Percentiles rank a stretch among this genome's conserved stretches.
Conservation (phyloP, 2,797 vertebrate genomes). For the Ptychobarbus kaznakovi region DNA sequence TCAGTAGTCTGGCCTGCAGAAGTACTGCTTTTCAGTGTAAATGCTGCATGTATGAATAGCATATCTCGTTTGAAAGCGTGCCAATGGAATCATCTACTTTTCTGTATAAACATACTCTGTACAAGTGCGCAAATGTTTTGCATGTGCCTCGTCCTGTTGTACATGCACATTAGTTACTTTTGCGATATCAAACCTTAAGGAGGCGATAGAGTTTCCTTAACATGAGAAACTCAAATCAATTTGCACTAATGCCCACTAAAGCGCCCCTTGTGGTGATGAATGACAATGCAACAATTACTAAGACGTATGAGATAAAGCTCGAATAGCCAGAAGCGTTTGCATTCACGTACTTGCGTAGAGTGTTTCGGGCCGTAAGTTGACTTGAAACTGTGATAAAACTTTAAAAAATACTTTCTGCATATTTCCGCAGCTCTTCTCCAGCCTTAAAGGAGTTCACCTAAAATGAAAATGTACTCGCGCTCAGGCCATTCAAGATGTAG, state of each 20-base stretch:
- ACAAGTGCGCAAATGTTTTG: neutral
- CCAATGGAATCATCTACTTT: neutral
- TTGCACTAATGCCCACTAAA: neutral
- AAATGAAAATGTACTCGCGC: neutral
- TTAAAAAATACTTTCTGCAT: neutral
- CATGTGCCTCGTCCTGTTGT: neutral
- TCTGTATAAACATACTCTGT: neutral
- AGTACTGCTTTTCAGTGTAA: conserved; percentile 1
- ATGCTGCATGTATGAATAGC: conserved; percentile 33
- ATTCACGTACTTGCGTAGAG: neutral
- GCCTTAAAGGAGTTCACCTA: neutral
- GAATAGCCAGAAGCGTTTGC: neutral
- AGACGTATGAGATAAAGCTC: neutral
- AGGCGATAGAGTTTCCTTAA: neutral
- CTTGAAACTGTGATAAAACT: neutral
- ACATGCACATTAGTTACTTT: neutral
- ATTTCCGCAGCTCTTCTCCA: neutral
- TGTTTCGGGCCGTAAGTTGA: neutral
- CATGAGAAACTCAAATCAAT: neutral
- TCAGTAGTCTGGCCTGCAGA: conserved; percentile 8
- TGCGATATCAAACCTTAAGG: neutral
- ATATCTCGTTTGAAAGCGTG: neutral
- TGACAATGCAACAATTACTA: neutral
- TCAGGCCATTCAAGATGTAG: neutral
- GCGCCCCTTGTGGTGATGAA: neutral